Evolutionary conservation across 2,113 vertebrate genomes (phyloP), one percentile per base, ranked within the genome.

Genomic region (Sinocyclocheilus anophthalmus): DNA sequence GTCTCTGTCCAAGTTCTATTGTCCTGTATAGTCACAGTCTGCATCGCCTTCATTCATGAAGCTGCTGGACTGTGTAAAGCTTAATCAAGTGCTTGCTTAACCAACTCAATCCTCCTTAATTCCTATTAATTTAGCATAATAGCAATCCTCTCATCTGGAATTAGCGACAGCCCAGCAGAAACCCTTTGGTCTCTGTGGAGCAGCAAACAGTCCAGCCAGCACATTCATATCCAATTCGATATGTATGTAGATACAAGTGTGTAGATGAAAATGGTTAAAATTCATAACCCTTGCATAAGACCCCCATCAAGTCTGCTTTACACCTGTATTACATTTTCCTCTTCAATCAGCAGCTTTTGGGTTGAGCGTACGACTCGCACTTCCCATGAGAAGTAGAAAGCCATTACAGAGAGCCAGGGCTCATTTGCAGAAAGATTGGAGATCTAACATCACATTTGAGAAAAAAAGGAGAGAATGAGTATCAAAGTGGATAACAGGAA

Each of bases 41-140:
- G 24, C 39, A 33, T 84, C 61, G 39, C 63, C 50, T 84, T 79
- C 81, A 50, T 87, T 84, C 83, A 69, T 39, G 63, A 70, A 76
- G 26, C 67, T n/a, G 6, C 16, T 76, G 76, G 45, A 67, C 88
- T 89, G 57, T 76, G 61, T 30, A 30, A 88, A 69, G 70, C 63
- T 93, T 94, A 95, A 95, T 95, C 94, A 95, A 95, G 94, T 94
- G 94, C 93, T 95, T 95, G 94, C 93, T 95, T 95, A 95, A 94
- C 94, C 94, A 94, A 93, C 94, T 94, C 92, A 88, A 91, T 91
- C 90, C 90, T 55, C 80, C 90, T 91, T 94, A 95, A 95, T 95
- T 95, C 93, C 93, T 92, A 94, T 95, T 95, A 95, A 95, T 95
- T 94, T 94, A 92, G 93, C 92, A 94, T 93, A 94, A 95, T 94